Conservation (phyloP, 2,888 invertebrate species). For the Myopa testacea region DNA sequence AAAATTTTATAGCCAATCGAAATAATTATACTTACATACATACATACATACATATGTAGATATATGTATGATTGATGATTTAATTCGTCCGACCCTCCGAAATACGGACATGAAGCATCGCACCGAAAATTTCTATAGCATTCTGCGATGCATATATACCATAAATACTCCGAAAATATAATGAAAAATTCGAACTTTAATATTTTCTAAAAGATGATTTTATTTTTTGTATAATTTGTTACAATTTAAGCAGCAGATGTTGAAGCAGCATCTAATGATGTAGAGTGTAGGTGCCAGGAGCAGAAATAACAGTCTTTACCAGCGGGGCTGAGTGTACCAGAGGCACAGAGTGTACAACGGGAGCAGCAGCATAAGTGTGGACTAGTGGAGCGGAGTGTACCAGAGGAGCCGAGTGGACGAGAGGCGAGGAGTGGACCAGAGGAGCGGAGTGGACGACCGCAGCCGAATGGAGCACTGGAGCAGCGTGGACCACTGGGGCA, state of each 20-base stretch:
- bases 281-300: constrained; percentile 47
- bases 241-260: too few species aligned
- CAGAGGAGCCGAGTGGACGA: constrained; percentile 42
- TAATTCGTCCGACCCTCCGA: too few species aligned
- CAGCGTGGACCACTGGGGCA: constrained; percentile 42
- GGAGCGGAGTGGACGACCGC: constrained; percentile 50
- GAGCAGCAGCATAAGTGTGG: constrained; percentile 49
- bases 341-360: constrained; percentile 34
- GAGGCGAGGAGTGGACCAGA: constrained; percentile 36
- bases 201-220: not conserved
- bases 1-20: too few species aligned
- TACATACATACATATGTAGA: not conserved
- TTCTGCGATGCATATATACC: too few species aligned
- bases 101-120: too few species aligned
- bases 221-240: not conserved
- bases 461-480: constrained; percentile 53
- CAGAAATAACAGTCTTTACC: constrained; percentile 43
- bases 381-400: constrained; percentile 46
- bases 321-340: constrained; percentile 43
- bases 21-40: too few species aligned
- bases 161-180: too few species aligned
- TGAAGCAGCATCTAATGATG: constrained; percentile 37
- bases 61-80: not conserved
- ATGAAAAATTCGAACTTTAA: not conserved
- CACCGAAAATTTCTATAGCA: too few species aligned